Base-by-base conservation (phyloP, 64 coral and sea anemone genomes). In the Dendrophyllia cribrosa region DNA sequence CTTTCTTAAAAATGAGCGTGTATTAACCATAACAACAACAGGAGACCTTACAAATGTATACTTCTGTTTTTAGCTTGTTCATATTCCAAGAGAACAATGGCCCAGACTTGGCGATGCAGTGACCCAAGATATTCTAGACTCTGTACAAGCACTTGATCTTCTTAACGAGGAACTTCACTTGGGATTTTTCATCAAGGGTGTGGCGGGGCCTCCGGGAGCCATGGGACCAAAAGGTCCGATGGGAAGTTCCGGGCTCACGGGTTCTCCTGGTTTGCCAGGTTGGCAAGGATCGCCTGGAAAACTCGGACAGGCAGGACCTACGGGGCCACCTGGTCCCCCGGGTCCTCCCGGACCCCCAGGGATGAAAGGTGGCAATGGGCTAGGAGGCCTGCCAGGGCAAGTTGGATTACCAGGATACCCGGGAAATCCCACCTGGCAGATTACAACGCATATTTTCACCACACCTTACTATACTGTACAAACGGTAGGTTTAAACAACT, bases 111-210 rank as follows among this genome's bases (percentile, higher is more conserved):
- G 92, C 16, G 92, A 94, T 22, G 86, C 74, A 52, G 44, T 94
- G 8, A 89, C 92, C 50, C 76, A 78, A 61, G 84, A 94, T 5
- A 63, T 94, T 79, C 77, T 94, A 20, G 73, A 94, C 63, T 89
- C 88, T 7, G 75, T 89, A 48, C 86, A 94, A 82, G 80, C 87
- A 53, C 78, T 79, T 4, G 69, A 74, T 20, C 86, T 89, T 23
- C 75, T 94, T 15, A 65, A 89, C 92, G 85, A 94, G 68, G 66
- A 47, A 20, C 67, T 94, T 43, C 87, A 86, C 14, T 52, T 94
- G 55, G 92, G 92, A 13, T 89, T 94, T 63, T 94, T 94, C 43
- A 83, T 94, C 67, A 94, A 74, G 68, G 92, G 92, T 19, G 86
- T 94, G n/a, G 77, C 92, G 5, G 92, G 92, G 6, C 67, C 92